Base-by-base conservation (phyloP, 1,140 invertebrate species). In the Zophobas atratus region DNA sequence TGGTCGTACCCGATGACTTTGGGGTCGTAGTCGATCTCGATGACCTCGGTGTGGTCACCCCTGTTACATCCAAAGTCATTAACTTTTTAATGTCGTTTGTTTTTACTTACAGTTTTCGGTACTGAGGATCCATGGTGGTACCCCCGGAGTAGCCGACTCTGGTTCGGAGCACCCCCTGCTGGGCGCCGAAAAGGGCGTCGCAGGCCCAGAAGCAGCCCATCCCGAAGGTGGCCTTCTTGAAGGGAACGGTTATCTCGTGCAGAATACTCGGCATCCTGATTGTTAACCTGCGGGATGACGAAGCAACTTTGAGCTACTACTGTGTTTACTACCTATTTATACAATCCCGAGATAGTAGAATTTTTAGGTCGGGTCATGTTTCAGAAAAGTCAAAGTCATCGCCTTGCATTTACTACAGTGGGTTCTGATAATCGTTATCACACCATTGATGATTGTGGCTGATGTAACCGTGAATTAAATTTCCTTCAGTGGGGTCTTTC, bases 191-290 rank as follows among this genome's bases (percentile, higher is more conserved):
- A 57, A 96, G 88, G 0, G 95, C 94, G 85, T 99, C 97, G 32
- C 95, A 94, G n/a, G 94, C 95, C 97, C 97, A 99, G 87, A 99
- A 99, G 87, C 97, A 99, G 53, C 96, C 96, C 95, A 99, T 96
- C 2, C 95, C 96, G 86, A 98, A 97, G 0, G 96, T 97, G 0
- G 97, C 97, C 71, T 86, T 86, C 71, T 82, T 81, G 74, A 82
- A 86, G 6, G 85, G 82, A 2, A 77, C 75, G 33, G 79, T 79
- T 5, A 84, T 73, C 73, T 86, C 84, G 74, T 86, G 84, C 55
- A 81, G 53, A 53, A 85, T 71, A 34, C 77, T 79, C 2, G 84
- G 82, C 85, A 86, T 86, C 75, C 77, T 83, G 36, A 1, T 38
- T 73, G 71, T 39, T 20, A 51, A 51, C 49, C 49, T 51, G 57